A percentile compares a stretch with the other conserved stretches of the same genome.
Evolutionary conservation across 64 coral and sea anemone species (phyloP).

Genomic region (Trachythela sp.): DNA sequence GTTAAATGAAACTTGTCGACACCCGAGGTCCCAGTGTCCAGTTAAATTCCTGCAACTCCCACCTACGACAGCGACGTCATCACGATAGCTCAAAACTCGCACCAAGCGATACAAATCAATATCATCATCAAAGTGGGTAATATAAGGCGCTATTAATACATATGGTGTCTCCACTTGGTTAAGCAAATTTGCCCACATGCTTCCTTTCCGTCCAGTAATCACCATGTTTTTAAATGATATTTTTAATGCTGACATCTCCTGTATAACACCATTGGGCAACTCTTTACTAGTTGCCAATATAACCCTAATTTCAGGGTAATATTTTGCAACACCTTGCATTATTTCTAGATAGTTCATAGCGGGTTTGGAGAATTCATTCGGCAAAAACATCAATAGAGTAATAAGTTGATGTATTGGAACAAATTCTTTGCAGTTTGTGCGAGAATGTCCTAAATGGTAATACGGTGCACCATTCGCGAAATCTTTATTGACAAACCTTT

Average conservation of each 20-base stretch:
- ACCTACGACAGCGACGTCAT: slow-evolving; percentile 34
- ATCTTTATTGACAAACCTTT: slow-evolving; percentile 62
- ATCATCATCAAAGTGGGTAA: background rate
- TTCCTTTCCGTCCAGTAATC: background rate
- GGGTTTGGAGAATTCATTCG: background rate
- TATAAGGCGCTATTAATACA: background rate
- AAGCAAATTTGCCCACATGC: background rate
- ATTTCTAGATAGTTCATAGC: background rate
- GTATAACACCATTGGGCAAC: background rate
- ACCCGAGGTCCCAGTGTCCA: slow-evolving; percentile 46
- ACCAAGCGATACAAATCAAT: background rate
- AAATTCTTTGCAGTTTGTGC: slow-evolving; percentile 58
- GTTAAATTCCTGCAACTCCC: slow-evolving; percentile 55
- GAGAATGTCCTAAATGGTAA: slow-evolving; percentile 58
- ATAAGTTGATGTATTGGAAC: slow-evolving; percentile 64
- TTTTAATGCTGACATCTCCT: background rate
- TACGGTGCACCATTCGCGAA: slow-evolving; percentile 67
- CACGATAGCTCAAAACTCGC: background rate
- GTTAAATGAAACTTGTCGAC: slow-evolving; percentile 31
- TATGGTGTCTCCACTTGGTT: background rate
- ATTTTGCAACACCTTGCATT: slow-evolving; percentile 45
- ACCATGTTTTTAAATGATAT: background rate
- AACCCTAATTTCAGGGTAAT: slow-evolving; percentile 51
- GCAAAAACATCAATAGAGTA: slow-evolving; percentile 46
- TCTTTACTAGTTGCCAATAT: background rate